Base-by-base conservation (phyloP, 2,888 invertebrate genomes). In the Andrena fulva region DNA sequence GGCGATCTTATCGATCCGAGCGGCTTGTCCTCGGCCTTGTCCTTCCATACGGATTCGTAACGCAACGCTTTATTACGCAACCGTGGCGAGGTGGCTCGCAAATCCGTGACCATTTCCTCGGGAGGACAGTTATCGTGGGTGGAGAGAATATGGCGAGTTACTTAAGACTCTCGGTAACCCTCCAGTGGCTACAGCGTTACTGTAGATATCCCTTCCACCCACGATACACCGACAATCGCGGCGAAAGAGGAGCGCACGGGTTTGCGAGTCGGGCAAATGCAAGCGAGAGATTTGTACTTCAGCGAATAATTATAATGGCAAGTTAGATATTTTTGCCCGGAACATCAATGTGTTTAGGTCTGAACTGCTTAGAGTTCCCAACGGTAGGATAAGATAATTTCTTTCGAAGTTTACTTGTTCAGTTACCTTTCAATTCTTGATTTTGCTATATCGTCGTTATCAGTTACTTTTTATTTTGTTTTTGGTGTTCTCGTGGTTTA, bases 11-110 rank as follows among this genome's bases (percentile, higher is more conserved):
- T 81, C 76, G 80, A 78, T 68, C 63, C 79, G 59, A 76, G 16
- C 52, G 52, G 48, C 69, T 74, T 85, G 42, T 63, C 42, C 64
- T 74, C 84, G 42, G 74, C 72, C 70, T 87, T 86, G 29, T 73
- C 87, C 71, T 87, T 86, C 60, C 54, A 50, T 66, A 1, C 52
- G 63, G 48, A 77, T 68, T 70, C 48, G 56, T 24, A 6, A 74
- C 68, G 68, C n/a, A 71, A 75, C 24, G 1, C 3, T 29, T 81
- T 69, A 80, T 66, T 82, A 59, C 20, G n/a, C 10, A 31, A 69
- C n/a, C 31, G 5, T 16, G 31, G 60, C 31, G 20, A 10, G 12
- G 3, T 10, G 20, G 12, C 54, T 56, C 62, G 69, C 62, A 6
- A 31, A 69, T 42, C 35, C 72, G 62, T n/a, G 60, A 48, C 10